phyloP scores from a whole-genome alignment of 1,140 invertebrate species.

The Penaeus chinensis region DNA sequence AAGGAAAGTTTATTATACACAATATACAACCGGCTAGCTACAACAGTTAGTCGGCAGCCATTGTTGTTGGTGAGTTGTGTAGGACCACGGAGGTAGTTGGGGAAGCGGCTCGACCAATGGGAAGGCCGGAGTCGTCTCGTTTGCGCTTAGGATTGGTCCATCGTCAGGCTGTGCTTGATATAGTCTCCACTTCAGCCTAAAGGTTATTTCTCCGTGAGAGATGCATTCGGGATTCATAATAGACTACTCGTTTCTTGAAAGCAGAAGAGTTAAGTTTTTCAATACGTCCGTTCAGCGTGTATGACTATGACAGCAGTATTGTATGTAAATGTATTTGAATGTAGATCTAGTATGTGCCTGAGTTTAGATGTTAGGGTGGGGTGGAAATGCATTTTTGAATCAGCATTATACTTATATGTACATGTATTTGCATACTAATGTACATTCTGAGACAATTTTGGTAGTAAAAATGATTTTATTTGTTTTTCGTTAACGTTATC shows the following conservation, averaged over 20 bases:
- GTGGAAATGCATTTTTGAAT: too few species aligned
- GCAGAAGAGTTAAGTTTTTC: too few species aligned
- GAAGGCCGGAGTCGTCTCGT: background rate
- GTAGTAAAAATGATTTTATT: too few species aligned
- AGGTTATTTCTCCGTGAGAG: constrained; percentile 7
- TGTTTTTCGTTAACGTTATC: too few species aligned
- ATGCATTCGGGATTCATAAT: background rate
- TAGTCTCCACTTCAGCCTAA: background rate
- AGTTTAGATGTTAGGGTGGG: too few species aligned
- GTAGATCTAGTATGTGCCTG: too few species aligned
- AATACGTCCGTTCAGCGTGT: too few species aligned
- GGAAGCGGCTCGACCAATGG: constrained; percentile 14
- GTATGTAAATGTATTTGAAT: too few species aligned
- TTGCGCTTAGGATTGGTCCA: constrained; percentile 17
- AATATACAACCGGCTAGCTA: constrained; percentile 44
- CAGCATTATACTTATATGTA: too few species aligned
- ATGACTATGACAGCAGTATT: too few species aligned
- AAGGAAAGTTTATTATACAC: constrained; percentile 51
- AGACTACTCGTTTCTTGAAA: background rate
- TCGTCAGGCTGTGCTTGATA: background rate
- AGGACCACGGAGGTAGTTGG: constrained; percentile 8
- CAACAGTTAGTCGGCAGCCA: constrained; percentile 50
- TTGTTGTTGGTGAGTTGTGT: constrained; percentile 51
- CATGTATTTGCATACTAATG: too few species aligned
- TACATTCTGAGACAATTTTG: too few species aligned